Conservation (phyloP, 2,888 invertebrate genomes). For the Hydrotaea cyrtoneurina region DNA sequence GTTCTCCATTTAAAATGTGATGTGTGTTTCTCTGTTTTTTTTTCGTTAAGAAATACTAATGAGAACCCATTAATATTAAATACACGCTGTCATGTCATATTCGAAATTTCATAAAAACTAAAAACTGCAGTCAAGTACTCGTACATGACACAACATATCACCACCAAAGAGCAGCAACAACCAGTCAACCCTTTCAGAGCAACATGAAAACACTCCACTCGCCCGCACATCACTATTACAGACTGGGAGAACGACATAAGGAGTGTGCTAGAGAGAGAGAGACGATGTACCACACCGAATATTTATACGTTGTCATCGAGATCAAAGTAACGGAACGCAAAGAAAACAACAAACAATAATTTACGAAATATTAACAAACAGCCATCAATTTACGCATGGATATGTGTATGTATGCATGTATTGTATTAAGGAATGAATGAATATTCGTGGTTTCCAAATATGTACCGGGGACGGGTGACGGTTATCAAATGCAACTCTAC, state of each 20-base stretch:
- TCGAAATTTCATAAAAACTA: constrained; percentile 58
- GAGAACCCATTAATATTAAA: constrained; percentile 78
- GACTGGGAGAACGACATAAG: neutral
- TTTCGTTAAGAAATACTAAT: constrained; percentile 70
- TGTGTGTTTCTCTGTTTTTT: constrained; percentile 12
- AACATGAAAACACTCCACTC: neutral
- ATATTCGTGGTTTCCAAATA: too few relatives aligned
- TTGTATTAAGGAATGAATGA: too few relatives aligned
- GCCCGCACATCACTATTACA: constrained; percentile 13
- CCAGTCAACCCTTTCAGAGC: constrained; percentile 50
- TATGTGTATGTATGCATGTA: too few relatives aligned
- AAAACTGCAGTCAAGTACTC: constrained; percentile 60
- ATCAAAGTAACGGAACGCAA: constrained; percentile 73
- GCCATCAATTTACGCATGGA: neutral
- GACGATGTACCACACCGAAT: constrained; percentile 9
- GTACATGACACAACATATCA: constrained; percentile 56
- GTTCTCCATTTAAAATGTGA: constrained; percentile 48
- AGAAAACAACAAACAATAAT: constrained; percentile 38
- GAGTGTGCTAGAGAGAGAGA: neutral
- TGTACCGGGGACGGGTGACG: too few relatives aligned
- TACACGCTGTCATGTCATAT: constrained; percentile 73
- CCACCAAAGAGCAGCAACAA: neutral
- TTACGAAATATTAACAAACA: constrained; percentile 51
- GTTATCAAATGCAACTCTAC: too few relatives aligned
- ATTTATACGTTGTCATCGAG: constrained; percentile 72